Evolutionary conservation across 1,140 invertebrate genomes (phyloP), one percentile per base, ranked within the genome.

Genomic region (Heliconius himera): DNA sequence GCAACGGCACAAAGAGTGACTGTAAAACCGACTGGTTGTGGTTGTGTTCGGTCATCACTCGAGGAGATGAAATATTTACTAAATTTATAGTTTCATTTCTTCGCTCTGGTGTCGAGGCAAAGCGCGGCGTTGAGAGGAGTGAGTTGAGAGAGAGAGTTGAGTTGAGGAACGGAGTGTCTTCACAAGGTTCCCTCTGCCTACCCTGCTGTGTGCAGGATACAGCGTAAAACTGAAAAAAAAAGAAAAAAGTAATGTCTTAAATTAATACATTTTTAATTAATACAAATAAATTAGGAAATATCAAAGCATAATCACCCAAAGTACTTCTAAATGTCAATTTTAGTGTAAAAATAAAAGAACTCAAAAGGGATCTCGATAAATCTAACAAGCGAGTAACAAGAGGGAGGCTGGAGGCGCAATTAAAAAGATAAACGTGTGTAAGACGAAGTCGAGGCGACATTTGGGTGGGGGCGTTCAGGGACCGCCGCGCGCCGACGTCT

Each of bases 381-480:
- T 91, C 84, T 87, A 89, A 88, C 88, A 87, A 93, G 89, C 86
- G 85, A 84, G 86, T 90, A 88, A 91, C 90, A 91, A 89, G 83
- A 84, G 84, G 82, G 81, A 79, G 86, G 86, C 81, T 87, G 82
- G 81, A 80, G 86, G 86, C 82, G 88, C 90, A 93, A 93, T 93
- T 93, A 93, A 93, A 93, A 93, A 93, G 90, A 93, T 91, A 93
- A 93, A 93, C 91, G 91, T 88, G 85, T 87, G 85, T 91, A 91
- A 93, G 90, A 91, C 89, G 85, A 83, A 89, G 89, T 83, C 85
- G 86, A 90, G 88, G 89, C 89, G 91, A 91, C 90, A 89, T 85
- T 85, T 82, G 86, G 87, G 86, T 83, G 88, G 83, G 83, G 85
- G 87, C 83, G 83, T 85, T 88, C 88, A 88, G 88, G 90, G 89